A percentile compares a stretch with the other conserved stretches of the same genome.
These are phyloP conservation scores for Atrichornis clamosus DNA, from an alignment of 2,113 vertebrate species.

Conservation along the genomic window DNA sequence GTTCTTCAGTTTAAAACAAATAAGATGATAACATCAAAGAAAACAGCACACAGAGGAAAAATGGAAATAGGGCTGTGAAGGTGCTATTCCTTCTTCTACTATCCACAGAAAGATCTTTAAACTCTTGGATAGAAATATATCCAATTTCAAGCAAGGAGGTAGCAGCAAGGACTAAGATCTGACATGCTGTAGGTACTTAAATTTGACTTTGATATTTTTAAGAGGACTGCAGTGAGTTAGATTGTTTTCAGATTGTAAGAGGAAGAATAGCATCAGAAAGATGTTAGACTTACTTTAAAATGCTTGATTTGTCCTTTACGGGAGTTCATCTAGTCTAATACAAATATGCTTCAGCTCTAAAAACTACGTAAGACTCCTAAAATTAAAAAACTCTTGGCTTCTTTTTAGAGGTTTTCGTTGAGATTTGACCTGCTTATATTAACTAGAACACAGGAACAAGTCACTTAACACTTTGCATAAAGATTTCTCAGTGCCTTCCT, in stretches of 20 bases:
- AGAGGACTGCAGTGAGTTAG: background rate
- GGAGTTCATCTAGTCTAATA: background rate
- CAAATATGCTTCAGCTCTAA: background rate
- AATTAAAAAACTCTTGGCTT: too few species aligned
- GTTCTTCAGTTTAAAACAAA: background rate
- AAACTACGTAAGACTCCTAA: background rate
- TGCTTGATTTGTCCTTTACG: background rate
- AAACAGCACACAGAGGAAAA: background rate
- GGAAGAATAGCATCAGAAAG: background rate
- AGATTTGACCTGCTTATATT: background rate
- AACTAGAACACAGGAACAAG: background rate
- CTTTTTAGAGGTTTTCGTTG: background rate
- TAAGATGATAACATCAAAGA: background rate
- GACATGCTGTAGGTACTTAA: background rate
- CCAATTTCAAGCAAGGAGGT: background rate
- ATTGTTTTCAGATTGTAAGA: background rate
- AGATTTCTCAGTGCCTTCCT: background rate
- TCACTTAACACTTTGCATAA: background rate
- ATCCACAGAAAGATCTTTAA: background rate
- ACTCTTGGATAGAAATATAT: background rate
- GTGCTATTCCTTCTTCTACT: background rate
- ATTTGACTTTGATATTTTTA: background rate
- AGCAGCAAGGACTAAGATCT: background rate
- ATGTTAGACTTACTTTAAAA: background rate
- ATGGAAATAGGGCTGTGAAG: background rate